A percentile compares a stretch with the other conserved stretches of the same genome.
Evolutionary conservation across 2,888 invertebrate species (phyloP).

Genomic region (Galerucella nymphaeae): DNA sequence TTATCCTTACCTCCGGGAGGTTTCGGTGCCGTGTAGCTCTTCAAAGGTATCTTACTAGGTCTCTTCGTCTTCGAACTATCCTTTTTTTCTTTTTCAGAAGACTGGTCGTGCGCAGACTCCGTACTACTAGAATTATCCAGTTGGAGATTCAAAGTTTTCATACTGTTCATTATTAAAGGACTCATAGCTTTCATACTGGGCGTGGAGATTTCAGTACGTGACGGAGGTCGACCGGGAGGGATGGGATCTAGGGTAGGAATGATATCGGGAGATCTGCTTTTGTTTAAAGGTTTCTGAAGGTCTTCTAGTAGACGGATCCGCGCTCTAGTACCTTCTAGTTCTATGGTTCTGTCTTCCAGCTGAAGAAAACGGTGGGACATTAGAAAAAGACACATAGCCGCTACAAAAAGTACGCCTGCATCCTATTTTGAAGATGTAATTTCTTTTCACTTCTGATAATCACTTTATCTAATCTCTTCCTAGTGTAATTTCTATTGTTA

Average conservation of each 20-base stretch:
- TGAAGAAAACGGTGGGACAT: conserved; percentile 64
- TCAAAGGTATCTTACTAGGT: conserved; percentile 80
- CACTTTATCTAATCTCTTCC: neutral
- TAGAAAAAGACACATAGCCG: too few species aligned
- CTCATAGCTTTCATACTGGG: conserved; percentile 67
- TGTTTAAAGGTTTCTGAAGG: conserved; percentile 56
- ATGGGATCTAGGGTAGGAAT: conserved; percentile 64
- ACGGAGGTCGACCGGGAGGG: conserved; percentile 37
- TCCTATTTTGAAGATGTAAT: too few species aligned
- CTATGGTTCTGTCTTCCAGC: conserved; percentile 86
- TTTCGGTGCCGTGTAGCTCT: conserved; percentile 72
- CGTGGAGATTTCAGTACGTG: conserved; percentile 62
- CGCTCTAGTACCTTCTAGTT: conserved; percentile 84
- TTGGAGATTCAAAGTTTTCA: conserved; percentile 67
- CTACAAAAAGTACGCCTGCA: too few species aligned
- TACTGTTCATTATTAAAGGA: conserved; percentile 48
- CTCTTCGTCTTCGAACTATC: conserved; percentile 61
- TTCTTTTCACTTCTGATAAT: neutral
- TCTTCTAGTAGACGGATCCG: conserved; percentile 80
- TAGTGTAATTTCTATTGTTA: neutral
- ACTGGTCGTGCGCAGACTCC: conserved; percentile 73
- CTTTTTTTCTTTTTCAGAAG: conserved; percentile 59
- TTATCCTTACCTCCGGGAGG: conserved; percentile 64
- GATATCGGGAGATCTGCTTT: conserved; percentile 60
- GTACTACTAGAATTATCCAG: conserved; percentile 74